These are phyloP conservation scores for Metopolophium dirhodum DNA, from an alignment of 1,140 invertebrate species.

Conservation along the genomic window DNA sequence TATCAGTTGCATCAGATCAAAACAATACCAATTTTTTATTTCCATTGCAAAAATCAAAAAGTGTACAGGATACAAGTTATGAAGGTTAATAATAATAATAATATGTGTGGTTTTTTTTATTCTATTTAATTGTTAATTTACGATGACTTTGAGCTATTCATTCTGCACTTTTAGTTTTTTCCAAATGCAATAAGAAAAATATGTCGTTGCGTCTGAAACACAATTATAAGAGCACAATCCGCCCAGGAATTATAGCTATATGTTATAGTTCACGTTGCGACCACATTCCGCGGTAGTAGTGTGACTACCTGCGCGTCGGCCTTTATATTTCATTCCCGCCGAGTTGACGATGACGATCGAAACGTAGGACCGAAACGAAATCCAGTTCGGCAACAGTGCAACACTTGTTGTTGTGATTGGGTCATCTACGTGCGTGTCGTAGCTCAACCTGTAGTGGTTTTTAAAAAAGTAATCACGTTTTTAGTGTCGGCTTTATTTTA, in stretches of 20 bases:
- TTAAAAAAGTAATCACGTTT: background rate
- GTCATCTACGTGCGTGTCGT: background rate
- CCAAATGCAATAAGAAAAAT: background rate
- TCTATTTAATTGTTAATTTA: no score
- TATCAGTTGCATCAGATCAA: no score
- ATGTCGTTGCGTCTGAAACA: background rate
- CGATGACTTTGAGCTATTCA: no score
- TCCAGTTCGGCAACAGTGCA: slow-evolving; percentile 41
- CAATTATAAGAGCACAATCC: background rate
- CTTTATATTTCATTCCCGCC: background rate
- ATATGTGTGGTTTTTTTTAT: no score
- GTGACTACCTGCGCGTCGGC: background rate
- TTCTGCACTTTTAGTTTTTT: no score
- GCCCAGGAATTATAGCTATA: background rate
- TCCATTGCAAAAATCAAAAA: no score
- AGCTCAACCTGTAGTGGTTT: slow-evolving; percentile 23
- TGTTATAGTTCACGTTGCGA: background rate
- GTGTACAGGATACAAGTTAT: no score
- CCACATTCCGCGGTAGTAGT: background rate
- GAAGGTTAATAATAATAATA: no score
- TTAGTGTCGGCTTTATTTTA: background rate
- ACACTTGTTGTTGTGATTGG: slow-evolving; percentile 25
- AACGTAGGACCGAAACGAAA: background rate
- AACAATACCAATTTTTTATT: no score
- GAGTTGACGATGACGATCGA: slow-evolving; percentile 37